Evolutionary conservation across 1,140 invertebrate species (phyloP).

Genomic region (Drosophila saltans): DNA sequence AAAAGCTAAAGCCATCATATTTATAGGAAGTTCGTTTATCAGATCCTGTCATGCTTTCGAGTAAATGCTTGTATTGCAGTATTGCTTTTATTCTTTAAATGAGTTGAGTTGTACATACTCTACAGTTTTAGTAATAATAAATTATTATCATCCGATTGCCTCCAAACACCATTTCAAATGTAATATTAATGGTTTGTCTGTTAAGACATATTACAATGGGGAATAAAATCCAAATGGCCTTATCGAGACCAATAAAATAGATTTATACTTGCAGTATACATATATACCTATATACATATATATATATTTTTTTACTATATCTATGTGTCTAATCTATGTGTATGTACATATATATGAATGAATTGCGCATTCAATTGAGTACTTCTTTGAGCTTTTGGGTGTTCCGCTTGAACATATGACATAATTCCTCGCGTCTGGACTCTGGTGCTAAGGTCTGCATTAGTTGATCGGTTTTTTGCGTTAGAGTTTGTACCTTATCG

Average conservation of each 20-base stretch:
- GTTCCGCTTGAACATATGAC: slow-evolving; percentile 60
- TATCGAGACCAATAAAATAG: not conserved
- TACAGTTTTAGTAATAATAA: too few species aligned
- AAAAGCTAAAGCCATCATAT: too few species aligned
- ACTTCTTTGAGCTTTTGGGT: slow-evolving; percentile 63
- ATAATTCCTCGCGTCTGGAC: slow-evolving; percentile 48
- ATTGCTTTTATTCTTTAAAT: too few species aligned
- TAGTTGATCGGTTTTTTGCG: slow-evolving; percentile 58
- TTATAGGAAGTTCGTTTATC: too few species aligned
- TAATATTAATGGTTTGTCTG: too few species aligned
- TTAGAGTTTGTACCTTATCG: slow-evolving; percentile 35
- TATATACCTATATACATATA: not conserved
- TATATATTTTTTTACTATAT: slow-evolving; percentile 2
- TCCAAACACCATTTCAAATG: too few species aligned
- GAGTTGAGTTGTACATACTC: too few species aligned
- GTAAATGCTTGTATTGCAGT: too few species aligned
- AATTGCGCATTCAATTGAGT: slow-evolving; percentile 47
- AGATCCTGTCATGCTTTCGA: too few species aligned
- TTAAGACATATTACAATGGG: too few species aligned
- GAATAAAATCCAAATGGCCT: not conserved
- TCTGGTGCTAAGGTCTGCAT: slow-evolving; percentile 54
- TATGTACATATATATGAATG: too few species aligned
- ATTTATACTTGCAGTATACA: not conserved
- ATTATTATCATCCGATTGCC: too few species aligned
- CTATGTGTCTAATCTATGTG: not conserved